These are phyloP conservation scores for Poecilia gillii DNA, from an alignment of 2,797 vertebrate genomes.

Conservation along the genomic window DNA sequence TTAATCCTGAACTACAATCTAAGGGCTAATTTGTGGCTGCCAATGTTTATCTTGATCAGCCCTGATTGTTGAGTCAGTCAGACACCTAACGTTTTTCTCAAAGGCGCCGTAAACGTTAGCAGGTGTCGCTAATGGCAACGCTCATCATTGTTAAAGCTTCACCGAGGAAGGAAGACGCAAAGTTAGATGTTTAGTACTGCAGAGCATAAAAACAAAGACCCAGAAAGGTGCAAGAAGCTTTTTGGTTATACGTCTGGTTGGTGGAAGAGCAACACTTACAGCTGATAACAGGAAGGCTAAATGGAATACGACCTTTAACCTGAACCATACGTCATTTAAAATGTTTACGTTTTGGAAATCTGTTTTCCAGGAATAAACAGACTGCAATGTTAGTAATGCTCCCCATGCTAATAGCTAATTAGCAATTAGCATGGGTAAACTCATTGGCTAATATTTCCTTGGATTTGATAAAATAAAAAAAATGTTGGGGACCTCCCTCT, in stretches of 20 bases:
- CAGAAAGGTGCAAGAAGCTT: neutral
- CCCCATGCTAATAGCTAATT: too few relatives aligned
- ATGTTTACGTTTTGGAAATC: neutral
- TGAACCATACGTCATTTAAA: neutral
- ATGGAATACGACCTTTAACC: neutral
- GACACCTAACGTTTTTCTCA: neutral
- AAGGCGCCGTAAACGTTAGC: neutral
- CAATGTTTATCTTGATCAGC: neutral
- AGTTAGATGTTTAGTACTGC: neutral
- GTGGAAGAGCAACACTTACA: neutral
- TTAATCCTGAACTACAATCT: neutral
- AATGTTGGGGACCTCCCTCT: too few relatives aligned
- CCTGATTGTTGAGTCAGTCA: neutral
- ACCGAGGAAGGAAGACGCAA: neutral
- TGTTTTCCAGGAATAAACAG: neutral
- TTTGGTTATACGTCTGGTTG: neutral
- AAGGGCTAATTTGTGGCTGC: neutral
- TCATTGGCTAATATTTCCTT: too few relatives aligned
- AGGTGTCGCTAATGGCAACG: neutral
- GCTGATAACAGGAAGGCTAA: neutral
- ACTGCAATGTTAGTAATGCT: neutral
- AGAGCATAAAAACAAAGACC: neutral
- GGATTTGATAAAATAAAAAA: too few relatives aligned
- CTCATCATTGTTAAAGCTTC: neutral
- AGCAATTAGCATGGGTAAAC: too few relatives aligned